These are phyloP conservation scores for Agrochola litura DNA, from an alignment of 2,888 invertebrate genomes.

Conservation along the genomic window DNA sequence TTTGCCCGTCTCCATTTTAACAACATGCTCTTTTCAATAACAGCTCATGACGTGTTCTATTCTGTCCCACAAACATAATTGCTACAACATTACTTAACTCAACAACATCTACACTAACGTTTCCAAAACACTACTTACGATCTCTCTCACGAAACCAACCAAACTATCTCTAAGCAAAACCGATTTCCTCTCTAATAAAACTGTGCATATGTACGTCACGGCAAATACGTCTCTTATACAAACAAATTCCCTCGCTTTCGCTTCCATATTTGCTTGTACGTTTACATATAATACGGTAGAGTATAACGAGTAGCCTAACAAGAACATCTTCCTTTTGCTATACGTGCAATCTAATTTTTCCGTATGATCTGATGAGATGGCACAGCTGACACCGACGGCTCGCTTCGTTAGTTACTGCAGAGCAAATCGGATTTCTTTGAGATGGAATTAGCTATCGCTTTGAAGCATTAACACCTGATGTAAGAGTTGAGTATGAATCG, in stretches of 20 bases:
- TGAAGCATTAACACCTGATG: slow-evolving; percentile 79
- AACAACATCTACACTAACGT: neutral
- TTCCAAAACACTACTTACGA: neutral
- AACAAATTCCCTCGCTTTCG: slow-evolving; percentile 59
- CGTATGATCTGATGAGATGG: slow-evolving; percentile 79
- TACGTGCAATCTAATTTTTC: slow-evolving; percentile 73
- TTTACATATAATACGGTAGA: slow-evolving; percentile 54
- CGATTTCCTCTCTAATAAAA: slow-evolving; percentile 53
- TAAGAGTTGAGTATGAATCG: slow-evolving; percentile 50
- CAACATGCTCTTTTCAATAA: neutral
- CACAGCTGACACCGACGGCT: slow-evolving; percentile 75
- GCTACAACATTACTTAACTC: neutral
- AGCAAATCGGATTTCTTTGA: slow-evolving; percentile 81
- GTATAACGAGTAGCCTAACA: slow-evolving; percentile 66
- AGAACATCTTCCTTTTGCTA: slow-evolving; percentile 67
- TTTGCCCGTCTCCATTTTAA: neutral
- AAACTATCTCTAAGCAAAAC: slow-evolving; percentile 35
- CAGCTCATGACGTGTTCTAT: neutral
- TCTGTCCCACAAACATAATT: neutral
- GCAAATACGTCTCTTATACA: slow-evolving; percentile 58
- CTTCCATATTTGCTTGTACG: slow-evolving; percentile 59
- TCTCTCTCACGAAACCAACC: slow-evolving; percentile 28
- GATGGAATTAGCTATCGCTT: slow-evolving; percentile 85
- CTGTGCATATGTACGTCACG: slow-evolving; percentile 46
- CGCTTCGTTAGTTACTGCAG: slow-evolving; percentile 80